Evolutionary conservation across 2,113 vertebrate species (phyloP).

Genomic region (Chloebia gouldiae): DNA sequence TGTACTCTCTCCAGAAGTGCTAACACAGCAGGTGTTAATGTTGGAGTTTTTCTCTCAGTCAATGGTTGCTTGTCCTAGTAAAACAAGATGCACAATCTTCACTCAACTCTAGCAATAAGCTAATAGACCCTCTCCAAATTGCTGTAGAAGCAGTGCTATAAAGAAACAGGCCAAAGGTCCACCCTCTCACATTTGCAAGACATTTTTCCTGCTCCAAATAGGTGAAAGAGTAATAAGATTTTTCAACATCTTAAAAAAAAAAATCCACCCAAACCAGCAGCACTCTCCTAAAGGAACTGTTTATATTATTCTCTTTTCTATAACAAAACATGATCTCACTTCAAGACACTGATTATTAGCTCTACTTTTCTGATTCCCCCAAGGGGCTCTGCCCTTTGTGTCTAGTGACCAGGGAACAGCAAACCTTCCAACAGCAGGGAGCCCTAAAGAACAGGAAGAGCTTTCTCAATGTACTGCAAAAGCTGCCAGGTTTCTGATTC

Average conservation of each 20-base stretch:
- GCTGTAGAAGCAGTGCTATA: not conserved
- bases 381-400: not conserved
- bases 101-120: not conserved
- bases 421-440: not conserved
- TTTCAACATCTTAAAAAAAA: not conserved
- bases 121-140: not conserved
- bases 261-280: not conserved
- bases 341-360: not conserved
- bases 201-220: not conserved
- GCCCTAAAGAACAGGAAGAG: not conserved
- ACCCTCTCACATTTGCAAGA: not conserved
- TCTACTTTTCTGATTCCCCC: not conserved
- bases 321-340: not conserved
- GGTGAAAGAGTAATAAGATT: not conserved
- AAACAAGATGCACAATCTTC: not conserved
- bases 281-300: not conserved
- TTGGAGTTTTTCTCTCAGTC: conserved; percentile 5
- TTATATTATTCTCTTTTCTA: not conserved
- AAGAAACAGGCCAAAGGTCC: not conserved
- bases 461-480: not conserved
- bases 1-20: conserved; percentile 27
- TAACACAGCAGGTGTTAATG: conserved; percentile 18
- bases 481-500: not conserved
- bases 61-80: conserved; percentile 4
- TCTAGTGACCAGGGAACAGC: not conserved